Conservation (phyloP, 2,797 vertebrate genomes). For the Threskiornis aethiopicus region DNA sequence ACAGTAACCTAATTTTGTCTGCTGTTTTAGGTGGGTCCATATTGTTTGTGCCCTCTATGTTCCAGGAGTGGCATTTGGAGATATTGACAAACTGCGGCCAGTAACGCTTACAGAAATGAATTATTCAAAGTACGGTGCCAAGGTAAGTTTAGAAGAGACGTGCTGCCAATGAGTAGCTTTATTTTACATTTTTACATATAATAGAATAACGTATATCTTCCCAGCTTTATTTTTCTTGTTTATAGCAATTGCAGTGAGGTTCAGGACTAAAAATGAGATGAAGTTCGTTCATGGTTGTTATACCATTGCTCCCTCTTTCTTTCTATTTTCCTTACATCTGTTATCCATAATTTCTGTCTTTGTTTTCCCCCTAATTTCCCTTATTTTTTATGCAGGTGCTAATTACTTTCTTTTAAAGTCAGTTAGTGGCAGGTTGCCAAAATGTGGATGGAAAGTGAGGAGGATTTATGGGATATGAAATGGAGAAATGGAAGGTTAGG, state of each 20-base stretch:
- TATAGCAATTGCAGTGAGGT: not conserved
- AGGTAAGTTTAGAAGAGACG: conserved; percentile 77
- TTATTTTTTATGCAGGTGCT: not conserved
- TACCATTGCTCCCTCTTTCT: not conserved
- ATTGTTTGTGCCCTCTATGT: conserved; percentile 98
- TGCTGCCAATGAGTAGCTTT: not conserved
- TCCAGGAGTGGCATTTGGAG: conserved; percentile 98
- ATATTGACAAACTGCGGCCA: conserved; percentile 96
- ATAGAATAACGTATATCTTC: not conserved
- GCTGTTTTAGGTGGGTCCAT: conserved; percentile 91
- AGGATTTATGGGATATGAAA: not conserved
- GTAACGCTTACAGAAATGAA: conserved; percentile 99
- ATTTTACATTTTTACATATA: not conserved
- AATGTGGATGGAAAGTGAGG: not conserved
- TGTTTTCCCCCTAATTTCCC: not conserved
- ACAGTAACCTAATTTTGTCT: conserved; percentile 8
- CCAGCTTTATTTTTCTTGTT: not conserved
- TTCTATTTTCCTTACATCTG: not conserved
- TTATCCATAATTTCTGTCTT: not conserved
- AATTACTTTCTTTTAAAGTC: not conserved
- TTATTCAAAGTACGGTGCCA: conserved; percentile 97
- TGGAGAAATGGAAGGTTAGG: not conserved
- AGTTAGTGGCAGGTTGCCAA: not conserved
- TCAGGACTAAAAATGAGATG: not conserved
- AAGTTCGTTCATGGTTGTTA: not conserved